Evolutionary conservation across 2,113 vertebrate genomes (phyloP).

Genomic region (Equus quagga): DNA sequence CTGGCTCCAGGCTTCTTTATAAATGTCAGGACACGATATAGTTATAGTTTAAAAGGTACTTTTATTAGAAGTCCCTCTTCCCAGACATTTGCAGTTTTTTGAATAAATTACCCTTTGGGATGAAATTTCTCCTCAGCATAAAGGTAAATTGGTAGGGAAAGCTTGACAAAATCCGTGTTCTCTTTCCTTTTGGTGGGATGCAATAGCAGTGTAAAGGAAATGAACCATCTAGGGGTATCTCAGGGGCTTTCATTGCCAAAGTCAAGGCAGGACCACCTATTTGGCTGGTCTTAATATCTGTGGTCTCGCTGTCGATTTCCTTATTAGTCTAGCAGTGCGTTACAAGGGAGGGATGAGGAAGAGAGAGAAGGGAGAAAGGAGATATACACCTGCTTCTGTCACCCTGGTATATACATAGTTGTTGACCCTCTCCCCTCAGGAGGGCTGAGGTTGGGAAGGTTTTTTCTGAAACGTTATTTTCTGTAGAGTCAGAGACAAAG

Average conservation of each 20-base stretch:
- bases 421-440: not conserved
- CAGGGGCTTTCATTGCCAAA: not conserved
- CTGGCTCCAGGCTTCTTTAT: constrained; percentile 72
- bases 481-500: not conserved
- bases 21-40: constrained; percentile 68
- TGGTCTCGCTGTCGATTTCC: not conserved
- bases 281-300: not conserved
- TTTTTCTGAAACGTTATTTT: not conserved
- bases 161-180: not conserved
- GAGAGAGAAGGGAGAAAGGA: not conserved
- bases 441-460: not conserved
- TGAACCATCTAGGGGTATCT: not conserved
- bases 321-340: not conserved
- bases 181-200: not conserved
- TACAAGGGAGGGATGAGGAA: not conserved
- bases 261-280: not conserved
- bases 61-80: constrained; percentile 59
- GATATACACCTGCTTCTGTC: not conserved
- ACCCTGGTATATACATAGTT: not conserved
- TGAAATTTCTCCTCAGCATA: constrained; percentile 46
- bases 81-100: constrained; percentile 60
- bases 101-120: constrained; percentile 77
- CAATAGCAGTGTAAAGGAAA: not conserved
- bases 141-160: constrained; percentile 57
- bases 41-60: constrained; percentile 56